Conservation (phyloP, 2,797 vertebrate genomes). For the Eulemur albifrons region DNA sequence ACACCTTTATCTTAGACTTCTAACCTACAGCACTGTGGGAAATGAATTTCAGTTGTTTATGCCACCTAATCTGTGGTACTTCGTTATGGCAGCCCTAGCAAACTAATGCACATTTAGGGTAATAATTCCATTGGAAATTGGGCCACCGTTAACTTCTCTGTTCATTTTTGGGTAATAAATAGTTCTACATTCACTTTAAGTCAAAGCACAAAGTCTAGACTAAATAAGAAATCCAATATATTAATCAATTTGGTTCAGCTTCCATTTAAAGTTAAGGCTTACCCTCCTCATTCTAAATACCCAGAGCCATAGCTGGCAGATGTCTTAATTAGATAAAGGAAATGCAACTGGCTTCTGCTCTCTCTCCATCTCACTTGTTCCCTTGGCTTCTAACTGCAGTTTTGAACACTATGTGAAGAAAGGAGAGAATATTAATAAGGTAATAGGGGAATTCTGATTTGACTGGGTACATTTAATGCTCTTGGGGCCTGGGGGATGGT, state of each 20-base stretch:
- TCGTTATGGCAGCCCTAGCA: rapidly evolving
- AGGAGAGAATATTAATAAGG: not conserved
- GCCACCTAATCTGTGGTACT: not conserved
- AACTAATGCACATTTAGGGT: not conserved
- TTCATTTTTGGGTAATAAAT: not conserved
- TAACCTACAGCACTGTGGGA: not conserved
- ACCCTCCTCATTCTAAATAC: not conserved
- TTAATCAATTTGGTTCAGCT: not conserved
- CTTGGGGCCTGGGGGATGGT: not conserved
- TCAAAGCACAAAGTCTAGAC: not conserved
- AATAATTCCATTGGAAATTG: not conserved
- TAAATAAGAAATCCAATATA: not conserved
- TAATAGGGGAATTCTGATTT: not conserved
- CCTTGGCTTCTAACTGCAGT: not conserved
- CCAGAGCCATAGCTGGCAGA: not conserved
- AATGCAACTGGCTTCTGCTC: not conserved
- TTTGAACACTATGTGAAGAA: not conserved
- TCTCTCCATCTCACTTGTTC: not conserved
- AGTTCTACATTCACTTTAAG: not conserved
- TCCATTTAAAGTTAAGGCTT: not conserved
- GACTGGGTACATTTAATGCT: not conserved
- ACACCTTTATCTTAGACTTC: not conserved
- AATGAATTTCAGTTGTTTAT: not conserved
- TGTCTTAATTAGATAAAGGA: not conserved
- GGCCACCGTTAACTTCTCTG: not conserved